phyloP scores from a whole-genome alignment of 2,888 invertebrate genomes.

The Phlogophora meticulosa region DNA sequence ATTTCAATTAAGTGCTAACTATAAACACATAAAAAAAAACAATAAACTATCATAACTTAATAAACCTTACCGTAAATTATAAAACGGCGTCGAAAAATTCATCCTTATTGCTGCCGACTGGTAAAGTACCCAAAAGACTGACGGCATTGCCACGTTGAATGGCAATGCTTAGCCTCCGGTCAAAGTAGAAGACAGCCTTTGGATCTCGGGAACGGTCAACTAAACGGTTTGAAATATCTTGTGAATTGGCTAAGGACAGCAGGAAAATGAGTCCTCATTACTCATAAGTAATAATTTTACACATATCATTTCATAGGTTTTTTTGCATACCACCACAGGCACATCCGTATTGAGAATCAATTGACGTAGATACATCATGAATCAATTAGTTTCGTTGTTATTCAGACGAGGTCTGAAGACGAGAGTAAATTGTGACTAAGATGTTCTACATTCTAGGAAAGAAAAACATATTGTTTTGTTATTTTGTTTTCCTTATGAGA shows the following conservation, averaged over 20 bases:
- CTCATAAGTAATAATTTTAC: constrained; percentile 1
- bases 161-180: no score
- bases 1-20: no score
- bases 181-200: no score
- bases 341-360: background rate
- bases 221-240: background rate
- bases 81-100: no score
- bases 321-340: background rate
- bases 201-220: no score
- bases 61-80: no score
- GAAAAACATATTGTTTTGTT: constrained; percentile 24
- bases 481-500: constrained; percentile 31
- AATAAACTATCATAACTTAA: no score
- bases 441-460: constrained; percentile 26
- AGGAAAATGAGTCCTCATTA: background rate
- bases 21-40: no score
- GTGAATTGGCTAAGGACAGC: background rate
- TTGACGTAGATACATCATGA: constrained; percentile 29
- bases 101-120: no score
- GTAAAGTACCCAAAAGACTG: no score
- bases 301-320: background rate
- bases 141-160: no score
- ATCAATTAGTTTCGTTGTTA: constrained; percentile 14
- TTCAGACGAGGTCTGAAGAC: background rate
- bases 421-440: constrained; percentile 21